A percentile compares a stretch with the other conserved stretches of the same genome.
Evolutionary conservation across 1,140 invertebrate species (phyloP).

Genomic region (Drosophila orena): DNA sequence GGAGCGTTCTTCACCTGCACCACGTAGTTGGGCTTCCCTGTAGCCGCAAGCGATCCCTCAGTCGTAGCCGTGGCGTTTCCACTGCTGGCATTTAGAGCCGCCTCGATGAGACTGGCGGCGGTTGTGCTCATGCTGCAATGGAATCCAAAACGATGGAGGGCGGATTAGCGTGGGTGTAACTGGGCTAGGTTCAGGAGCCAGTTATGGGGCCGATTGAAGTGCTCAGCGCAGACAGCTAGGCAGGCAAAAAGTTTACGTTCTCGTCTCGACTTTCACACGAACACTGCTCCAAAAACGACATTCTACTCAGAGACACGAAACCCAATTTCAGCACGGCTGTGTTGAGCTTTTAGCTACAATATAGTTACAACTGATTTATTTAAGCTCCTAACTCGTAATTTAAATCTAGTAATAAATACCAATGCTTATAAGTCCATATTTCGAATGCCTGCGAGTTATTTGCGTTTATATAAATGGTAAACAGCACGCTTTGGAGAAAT

Average conservation of each 20-base stretch:
- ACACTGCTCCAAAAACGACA: conserved; percentile 25
- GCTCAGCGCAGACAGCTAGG: conserved; percentile 17
- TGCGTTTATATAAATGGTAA: background rate
- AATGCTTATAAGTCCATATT: background rate
- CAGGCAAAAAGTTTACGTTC: conserved; percentile 34
- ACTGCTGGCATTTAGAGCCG: conserved; percentile 68
- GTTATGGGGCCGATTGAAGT: background rate
- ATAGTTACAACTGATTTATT: background rate
- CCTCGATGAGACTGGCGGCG: conserved; percentile 74
- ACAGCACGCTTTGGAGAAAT: background rate
- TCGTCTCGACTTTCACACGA: conserved; percentile 40
- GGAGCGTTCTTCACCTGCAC: conserved; percentile 78
- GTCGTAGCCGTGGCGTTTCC: conserved; percentile 46
- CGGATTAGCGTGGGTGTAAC: background rate
- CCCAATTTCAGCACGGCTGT: conserved; percentile 5
- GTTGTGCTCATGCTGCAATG: conserved; percentile 79
- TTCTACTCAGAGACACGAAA: conserved; percentile 24
- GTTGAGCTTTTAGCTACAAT: conserved; percentile 2
- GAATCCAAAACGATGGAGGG: conserved; percentile 1
- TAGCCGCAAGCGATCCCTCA: conserved; percentile 44
- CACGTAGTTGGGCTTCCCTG: conserved; percentile 66
- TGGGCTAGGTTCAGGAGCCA: background rate
- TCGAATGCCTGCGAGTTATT: background rate
- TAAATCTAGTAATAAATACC: background rate
- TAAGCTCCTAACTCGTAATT: background rate